Evolutionary conservation across 2,888 invertebrate genomes (phyloP), one percentile per base, ranked within the genome.

Genomic region (Leptopilina drosophilae): DNA sequence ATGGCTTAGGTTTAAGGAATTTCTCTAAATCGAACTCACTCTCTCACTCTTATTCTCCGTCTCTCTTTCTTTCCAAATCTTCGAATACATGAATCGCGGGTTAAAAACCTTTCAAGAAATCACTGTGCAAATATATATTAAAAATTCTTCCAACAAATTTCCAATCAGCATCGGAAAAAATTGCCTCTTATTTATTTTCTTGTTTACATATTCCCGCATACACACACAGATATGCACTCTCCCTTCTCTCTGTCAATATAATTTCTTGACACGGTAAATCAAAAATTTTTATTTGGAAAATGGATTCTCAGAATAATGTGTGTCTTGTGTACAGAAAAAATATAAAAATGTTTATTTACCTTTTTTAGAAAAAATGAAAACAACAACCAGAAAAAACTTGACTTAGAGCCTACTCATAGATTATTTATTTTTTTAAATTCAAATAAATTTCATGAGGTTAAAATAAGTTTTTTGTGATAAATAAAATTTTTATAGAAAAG

Each of bases 1-100:
- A 84, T 84, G 85, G 84, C 84, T 82, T 53, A 62, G 73, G 78
- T 78, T 77, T 33, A 69, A 62, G 77, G 53, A 69, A 76, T 76
- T 62, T 64, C 78, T 78, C 81, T 14, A 40, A 67, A 42, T 67
- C 66, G 64, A 77, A 77, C 67, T 33, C 77, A 2, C 49, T 49
- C 49, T 49, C 12, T 49, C 49, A 9, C 49, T 9, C 49, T 49
- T 33, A 4, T 12, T 42, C 42, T 42, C 8, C 20, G 5, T 33
- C 33, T 33, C 33, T 33, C 33, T 33, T 33, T 33, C 33, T 33
- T 33, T 33, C 33, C 49, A 53, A 3, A 8, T 26, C 20, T 7
- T 33, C 3, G 33, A 33, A 33, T 33, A 7, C 62, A 15, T 73
- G 56, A 73, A 73, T 56, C 9, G 9, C 26, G 11, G 9, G 33